Evolutionary conservation across 2,113 vertebrate genomes (phyloP).

Genomic region (Andinoacara biseriatus): DNA sequence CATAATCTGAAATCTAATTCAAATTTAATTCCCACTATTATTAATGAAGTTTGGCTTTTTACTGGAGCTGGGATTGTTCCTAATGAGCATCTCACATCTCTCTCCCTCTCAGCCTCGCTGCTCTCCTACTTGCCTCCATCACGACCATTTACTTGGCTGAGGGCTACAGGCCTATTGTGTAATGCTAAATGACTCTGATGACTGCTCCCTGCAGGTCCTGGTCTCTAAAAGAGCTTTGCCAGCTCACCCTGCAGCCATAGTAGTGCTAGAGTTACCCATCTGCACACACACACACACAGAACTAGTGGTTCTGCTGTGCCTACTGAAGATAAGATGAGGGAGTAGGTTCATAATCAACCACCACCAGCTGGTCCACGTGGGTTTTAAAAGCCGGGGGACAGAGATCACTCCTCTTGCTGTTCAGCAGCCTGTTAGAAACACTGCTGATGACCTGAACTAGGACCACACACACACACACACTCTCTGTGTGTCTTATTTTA

Average conservation of each 20-base stretch:
- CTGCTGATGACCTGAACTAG: no score
- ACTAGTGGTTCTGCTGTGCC: constrained; percentile 18
- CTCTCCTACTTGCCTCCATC: constrained; percentile 16
- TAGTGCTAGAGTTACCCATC: constrained; percentile 5
- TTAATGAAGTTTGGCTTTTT: constrained; percentile 20
- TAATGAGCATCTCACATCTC: constrained; percentile 11
- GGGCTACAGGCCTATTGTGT: constrained; percentile 51
- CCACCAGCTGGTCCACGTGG: constrained; percentile 34
- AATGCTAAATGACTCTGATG: constrained; percentile 45
- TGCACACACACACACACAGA: neutral
- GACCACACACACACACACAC: neutral
- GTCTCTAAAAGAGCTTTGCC: constrained; percentile 30
- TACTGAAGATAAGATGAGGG: constrained; percentile 55
- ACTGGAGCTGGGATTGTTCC: neutral
- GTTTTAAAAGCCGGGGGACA: constrained; percentile 4
- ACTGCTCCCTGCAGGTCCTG: constrained; percentile 25
- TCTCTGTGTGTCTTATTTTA: neutral
- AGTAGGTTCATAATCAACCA: constrained; percentile 52
- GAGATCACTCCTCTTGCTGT: constrained; percentile 1
- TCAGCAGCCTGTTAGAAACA: constrained; percentile 34
- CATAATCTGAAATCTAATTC: constrained; percentile 26
- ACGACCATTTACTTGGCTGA: constrained; percentile 14
- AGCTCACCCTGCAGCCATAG: constrained; percentile 24
- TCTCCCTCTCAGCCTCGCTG: neutral
- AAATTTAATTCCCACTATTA: constrained; percentile 17